Percentiles rank a stretch among this genome's conserved stretches.
Evolutionary conservation across 2,888 invertebrate species (phyloP).

Genomic region (Melanchra persicariae): DNA sequence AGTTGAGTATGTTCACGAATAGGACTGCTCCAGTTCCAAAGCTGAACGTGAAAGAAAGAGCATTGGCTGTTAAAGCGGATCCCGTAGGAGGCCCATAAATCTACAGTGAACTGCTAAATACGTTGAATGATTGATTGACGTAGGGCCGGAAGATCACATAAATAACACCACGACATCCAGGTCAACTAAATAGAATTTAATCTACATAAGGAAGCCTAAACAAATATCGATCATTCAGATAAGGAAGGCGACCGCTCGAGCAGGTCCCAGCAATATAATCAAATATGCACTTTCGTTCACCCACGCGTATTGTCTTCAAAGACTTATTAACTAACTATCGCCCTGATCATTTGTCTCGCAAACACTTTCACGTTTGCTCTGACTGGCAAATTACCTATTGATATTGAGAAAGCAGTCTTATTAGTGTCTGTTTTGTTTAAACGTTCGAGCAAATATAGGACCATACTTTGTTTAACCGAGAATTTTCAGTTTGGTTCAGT

Average conservation of each 20-base stretch:
- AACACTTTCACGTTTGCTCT: constrained; percentile 79
- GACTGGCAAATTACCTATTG: constrained; percentile 77
- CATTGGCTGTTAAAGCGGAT: neutral
- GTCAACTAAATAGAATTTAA: constrained; percentile 57
- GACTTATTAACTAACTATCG: constrained; percentile 77
- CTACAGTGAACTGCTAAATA: neutral
- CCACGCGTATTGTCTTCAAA: constrained; percentile 78
- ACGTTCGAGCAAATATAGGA: constrained; percentile 24
- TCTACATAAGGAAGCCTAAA: constrained; percentile 58
- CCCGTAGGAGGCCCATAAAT: neutral
- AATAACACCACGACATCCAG: constrained; percentile 9
- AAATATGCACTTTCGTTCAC: constrained; percentile 82
- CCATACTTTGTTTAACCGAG: neutral
- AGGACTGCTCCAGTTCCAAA: neutral
- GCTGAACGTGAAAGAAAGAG: neutral
- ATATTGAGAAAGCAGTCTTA: constrained; percentile 70
- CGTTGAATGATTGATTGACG: constrained; percentile 12
- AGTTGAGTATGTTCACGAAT: constrained; percentile 10
- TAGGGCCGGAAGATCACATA: constrained; percentile 1
- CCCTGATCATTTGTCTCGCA: constrained; percentile 74
- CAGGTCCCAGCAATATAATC: constrained; percentile 69
- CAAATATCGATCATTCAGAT: constrained; percentile 67
- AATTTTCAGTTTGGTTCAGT: neutral
- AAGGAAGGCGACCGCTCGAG: constrained; percentile 59
- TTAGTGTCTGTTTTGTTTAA: constrained; percentile 51